Evolutionary conservation across 2,797 vertebrate genomes (phyloP), one percentile per base, ranked within the genome.

Genomic region (Poeciliopsis paucimaculata): DNA sequence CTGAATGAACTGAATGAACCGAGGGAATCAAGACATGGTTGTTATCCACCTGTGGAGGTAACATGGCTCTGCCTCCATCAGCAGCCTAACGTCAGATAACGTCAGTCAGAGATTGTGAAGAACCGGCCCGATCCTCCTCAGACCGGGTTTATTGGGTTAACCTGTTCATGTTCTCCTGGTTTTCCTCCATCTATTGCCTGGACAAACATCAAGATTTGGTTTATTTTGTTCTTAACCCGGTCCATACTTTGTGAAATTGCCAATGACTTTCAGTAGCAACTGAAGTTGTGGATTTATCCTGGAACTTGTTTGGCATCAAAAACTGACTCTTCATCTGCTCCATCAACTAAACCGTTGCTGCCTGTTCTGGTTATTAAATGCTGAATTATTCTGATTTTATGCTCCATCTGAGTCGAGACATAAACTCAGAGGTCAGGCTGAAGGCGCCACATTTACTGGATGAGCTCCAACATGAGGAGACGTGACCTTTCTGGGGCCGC

Each of bases 401-500:
- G 5, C 16, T 62, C 15, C 13, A 34, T 62, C 57, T 34, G 57
- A 47, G 46, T 6, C 46, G 15, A 47, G 45, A 46, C 1, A 4
- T 46, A 16, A 46, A 46, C 13, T 46, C 45, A 46, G 45, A 46
- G 46, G 15, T 47, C 46, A 16, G 46, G 41, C 43, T 64, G 71
- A 74, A 43, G 41, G 2, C 57, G 41, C 45, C 71, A 72, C 79
- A 46, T 72, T 46, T 15, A 53, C 12, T 39, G n/a, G 26, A 49
- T 46, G 16, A n/a, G 68, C 77, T 78, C 51, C 28, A n/a, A 46
- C 49, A 34, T 57, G 26, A n/a, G 53, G 51, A 60, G 74, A 70
- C 16, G 18, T 60, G 23, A 77, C 72, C 80, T 82, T 49, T 82
- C 16, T 12, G n/a, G 55, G 53, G 62, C 6, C 5, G 7, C 45